These are phyloP conservation scores for Carduelis carduelis DNA, from an alignment of 2,797 vertebrate species.

Conservation along the genomic window DNA sequence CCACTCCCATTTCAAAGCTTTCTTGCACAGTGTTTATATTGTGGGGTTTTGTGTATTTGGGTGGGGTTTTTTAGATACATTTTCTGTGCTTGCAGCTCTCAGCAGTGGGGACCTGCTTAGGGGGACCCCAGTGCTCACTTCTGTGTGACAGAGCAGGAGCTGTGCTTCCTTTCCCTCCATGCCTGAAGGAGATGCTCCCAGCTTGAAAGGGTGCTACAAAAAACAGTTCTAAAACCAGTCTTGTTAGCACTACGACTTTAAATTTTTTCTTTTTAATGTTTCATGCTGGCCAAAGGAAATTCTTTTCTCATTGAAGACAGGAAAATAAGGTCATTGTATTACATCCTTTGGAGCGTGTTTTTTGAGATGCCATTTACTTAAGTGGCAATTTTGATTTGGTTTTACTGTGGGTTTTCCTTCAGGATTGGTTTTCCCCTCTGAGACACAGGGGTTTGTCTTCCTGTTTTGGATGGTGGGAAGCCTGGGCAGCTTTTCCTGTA, in stretches of 20 bases:
- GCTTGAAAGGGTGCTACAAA: neutral
- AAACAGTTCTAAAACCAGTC: neutral
- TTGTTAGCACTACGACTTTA: constrained; percentile 10
- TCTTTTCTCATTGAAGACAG: constrained; percentile 47
- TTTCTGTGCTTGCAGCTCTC: neutral
- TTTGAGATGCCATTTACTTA: constrained; percentile 52
- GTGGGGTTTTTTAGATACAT: neutral
- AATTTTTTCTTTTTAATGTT: neutral
- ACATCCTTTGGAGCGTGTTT: constrained; percentile 13
- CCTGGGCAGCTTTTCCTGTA: constrained; percentile 56
- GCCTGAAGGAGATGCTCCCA: neutral
- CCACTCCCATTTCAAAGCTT: neutral
- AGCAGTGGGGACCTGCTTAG: neutral
- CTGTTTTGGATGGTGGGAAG: constrained; percentile 60
- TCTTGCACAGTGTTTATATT: neutral
- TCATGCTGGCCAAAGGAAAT: constrained; percentile 41
- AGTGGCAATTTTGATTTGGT: constrained; percentile 50
- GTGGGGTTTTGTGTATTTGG: neutral
- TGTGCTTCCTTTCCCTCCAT: neutral
- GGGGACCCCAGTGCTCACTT: neutral
- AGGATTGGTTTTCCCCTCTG: constrained; percentile 46
- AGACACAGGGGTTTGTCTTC: constrained; percentile 49
- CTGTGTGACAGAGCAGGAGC: neutral
- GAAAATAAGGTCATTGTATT: constrained; percentile 60
- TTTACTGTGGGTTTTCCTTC: constrained; percentile 23